Percentiles rank a stretch among this genome's conserved stretches.
Evolutionary conservation across 2,797 vertebrate genomes (phyloP).

Genomic region (Notolepis coatsorum): DNA sequence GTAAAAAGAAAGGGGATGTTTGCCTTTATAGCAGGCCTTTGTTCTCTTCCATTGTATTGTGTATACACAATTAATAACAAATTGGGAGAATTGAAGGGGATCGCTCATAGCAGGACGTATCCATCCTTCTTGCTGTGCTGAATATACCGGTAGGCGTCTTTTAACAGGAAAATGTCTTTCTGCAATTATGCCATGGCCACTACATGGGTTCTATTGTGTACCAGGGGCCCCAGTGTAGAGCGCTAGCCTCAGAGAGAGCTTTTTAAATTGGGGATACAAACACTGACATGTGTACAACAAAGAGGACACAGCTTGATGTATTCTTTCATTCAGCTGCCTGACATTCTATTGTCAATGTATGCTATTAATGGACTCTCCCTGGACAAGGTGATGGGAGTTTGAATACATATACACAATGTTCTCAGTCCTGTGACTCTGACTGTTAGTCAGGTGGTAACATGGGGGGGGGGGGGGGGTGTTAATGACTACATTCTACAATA

Average conservation of each 20-base stretch:
- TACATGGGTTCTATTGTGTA: slow-evolving; percentile 13
- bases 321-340: slow-evolving; percentile 31
- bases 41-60: background rate
- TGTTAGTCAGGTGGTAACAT: no score
- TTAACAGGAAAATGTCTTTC: slow-evolving; percentile 27
- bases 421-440: background rate
- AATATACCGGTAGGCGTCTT: slow-evolving; percentile 12
- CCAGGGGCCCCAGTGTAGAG: background rate
- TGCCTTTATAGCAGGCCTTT: slow-evolving; percentile 1
- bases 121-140: slow-evolving; percentile 3
- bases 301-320: slow-evolving; percentile 17
- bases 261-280: slow-evolving; percentile 2
- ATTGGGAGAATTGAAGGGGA: background rate
- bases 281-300: slow-evolving; percentile 3
- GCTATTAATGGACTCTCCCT: slow-evolving; percentile 43
- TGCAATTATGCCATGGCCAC: slow-evolving; percentile 15
- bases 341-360: slow-evolving; percentile 34
- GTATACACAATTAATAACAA: background rate
- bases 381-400: slow-evolving; percentile 8
- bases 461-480: no score
- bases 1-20: slow-evolving; percentile 11
- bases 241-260: background rate
- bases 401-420: slow-evolving; percentile 16
- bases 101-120: background rate
- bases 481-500: no score